Percentiles rank a stretch among this genome's conserved stretches.
phyloP scores from a whole-genome alignment of 2,113 vertebrate genomes.

The Osmerus mordax region DNA sequence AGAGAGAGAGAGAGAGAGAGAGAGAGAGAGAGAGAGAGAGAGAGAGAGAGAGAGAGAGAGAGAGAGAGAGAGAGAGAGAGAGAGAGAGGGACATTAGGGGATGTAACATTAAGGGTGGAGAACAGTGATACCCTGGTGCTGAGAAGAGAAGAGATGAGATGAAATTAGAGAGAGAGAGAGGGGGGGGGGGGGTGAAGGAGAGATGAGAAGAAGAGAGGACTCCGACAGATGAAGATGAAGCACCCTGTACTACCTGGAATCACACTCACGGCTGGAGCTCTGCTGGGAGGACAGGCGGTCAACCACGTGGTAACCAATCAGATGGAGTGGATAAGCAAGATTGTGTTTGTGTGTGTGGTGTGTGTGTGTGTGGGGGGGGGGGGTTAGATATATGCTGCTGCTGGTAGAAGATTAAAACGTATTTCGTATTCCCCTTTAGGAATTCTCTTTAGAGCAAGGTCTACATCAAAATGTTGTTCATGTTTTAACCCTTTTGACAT shows the following conservation, averaged over 20 bases:
- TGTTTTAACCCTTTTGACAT: no score
- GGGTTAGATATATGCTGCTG: neutral
- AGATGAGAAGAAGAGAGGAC: neutral
- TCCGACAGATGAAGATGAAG: neutral
- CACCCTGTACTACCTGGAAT: neutral
- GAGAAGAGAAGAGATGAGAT: neutral
- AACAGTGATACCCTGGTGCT: neutral
- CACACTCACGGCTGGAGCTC: neutral
- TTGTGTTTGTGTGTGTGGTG: neutral
- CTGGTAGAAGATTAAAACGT: no score
- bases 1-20: neutral
- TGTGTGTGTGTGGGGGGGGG: neutral
- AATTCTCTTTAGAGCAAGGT: no score
- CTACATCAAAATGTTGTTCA: no score
- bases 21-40: neutral
- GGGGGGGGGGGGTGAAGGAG: neutral
- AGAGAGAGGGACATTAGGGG: neutral
- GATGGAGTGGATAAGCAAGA: neutral
- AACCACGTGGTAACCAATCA: constrained; percentile 1
- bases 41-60: neutral
- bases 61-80: no score
- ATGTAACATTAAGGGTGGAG: neutral
- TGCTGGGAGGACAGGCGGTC: neutral
- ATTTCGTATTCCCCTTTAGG: no score
- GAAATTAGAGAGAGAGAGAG: neutral